Conservation (phyloP, 1,140 invertebrate species). For the Wasmannia auropunctata region DNA sequence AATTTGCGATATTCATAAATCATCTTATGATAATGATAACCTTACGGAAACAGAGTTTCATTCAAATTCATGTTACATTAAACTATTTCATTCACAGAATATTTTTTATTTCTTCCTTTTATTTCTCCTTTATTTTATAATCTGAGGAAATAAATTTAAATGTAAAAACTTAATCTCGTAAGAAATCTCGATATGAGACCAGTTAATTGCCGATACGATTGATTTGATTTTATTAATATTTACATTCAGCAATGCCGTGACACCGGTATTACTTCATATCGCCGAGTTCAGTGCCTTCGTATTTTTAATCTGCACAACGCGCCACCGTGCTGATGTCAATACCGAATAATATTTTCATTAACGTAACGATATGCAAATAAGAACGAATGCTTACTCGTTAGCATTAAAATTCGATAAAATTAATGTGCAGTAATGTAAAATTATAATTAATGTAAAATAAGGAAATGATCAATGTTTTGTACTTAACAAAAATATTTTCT, state of each 20-base stretch:
- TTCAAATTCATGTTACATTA: not conserved
- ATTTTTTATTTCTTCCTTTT: not conserved
- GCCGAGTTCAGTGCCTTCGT: not conserved
- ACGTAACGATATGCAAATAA: not conserved
- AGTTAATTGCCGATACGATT: conserved; percentile 3
- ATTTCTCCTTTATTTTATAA: not conserved
- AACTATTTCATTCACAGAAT: not conserved
- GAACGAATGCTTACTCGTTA: not conserved
- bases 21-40: not conserved
- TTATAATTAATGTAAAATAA: not conserved
- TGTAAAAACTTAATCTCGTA: conserved; percentile 2
- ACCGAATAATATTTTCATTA: conserved; percentile 22
- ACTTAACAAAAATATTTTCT: not conserved
- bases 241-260: conserved; percentile 11
- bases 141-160: not conserved
- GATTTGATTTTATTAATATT: conserved; percentile 44
- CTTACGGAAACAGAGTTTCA: not conserved
- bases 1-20: not conserved
- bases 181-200: not conserved
- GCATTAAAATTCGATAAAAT: conserved; percentile 1
- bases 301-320: not conserved
- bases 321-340: not conserved
- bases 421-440: not conserved
- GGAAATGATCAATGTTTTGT: not conserved
- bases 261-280: conserved; percentile 32